Percentiles rank a stretch among this genome's conserved stretches.
These are phyloP conservation scores for Lycia hirtaria DNA, from an alignment of 2,888 invertebrate species.

Conservation along the genomic window DNA sequence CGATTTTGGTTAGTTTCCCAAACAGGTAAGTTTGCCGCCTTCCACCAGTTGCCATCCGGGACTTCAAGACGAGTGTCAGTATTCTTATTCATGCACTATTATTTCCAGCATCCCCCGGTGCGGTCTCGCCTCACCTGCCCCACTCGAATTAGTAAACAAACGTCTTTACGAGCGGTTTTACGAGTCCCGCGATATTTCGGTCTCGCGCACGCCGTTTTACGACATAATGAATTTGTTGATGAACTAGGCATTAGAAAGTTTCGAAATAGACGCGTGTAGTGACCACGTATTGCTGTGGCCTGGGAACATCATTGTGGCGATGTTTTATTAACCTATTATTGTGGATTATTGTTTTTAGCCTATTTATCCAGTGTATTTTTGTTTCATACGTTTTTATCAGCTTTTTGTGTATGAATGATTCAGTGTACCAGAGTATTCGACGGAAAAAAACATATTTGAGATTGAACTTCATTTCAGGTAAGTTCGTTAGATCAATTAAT, in stretches of 20 bases:
- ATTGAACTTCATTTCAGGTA: too few species aligned
- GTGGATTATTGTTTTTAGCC: conserved; percentile 33
- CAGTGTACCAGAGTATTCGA: too few species aligned
- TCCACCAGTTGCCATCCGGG: too few species aligned
- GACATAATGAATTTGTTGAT: conserved; percentile 86
- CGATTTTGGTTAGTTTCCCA: too few species aligned
- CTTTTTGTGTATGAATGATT: too few species aligned
- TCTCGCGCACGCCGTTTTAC: conserved; percentile 82
- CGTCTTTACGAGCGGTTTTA: conserved; percentile 84
- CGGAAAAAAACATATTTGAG: too few species aligned
- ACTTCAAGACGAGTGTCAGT: too few species aligned
- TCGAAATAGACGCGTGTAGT: conserved; percentile 81
- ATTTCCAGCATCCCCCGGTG: conserved; percentile 75
- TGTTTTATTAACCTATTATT: conserved; percentile 52
- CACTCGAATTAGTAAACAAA: conserved; percentile 85
- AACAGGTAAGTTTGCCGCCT: too few species aligned
- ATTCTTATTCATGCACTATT: conserved; percentile 53
- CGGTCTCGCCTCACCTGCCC: conserved; percentile 78
- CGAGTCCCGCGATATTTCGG: conserved; percentile 84
- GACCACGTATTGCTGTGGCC: conserved; percentile 60
- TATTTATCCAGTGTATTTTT: background rate
- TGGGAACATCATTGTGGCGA: conserved; percentile 36
- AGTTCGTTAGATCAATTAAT: too few species aligned
- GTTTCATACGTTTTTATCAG: too few species aligned
- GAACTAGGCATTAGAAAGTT: conserved; percentile 84